Evolutionary conservation across 2,797 vertebrate species (phyloP).

Genomic region (Kryptopterus vitreolus): DNA sequence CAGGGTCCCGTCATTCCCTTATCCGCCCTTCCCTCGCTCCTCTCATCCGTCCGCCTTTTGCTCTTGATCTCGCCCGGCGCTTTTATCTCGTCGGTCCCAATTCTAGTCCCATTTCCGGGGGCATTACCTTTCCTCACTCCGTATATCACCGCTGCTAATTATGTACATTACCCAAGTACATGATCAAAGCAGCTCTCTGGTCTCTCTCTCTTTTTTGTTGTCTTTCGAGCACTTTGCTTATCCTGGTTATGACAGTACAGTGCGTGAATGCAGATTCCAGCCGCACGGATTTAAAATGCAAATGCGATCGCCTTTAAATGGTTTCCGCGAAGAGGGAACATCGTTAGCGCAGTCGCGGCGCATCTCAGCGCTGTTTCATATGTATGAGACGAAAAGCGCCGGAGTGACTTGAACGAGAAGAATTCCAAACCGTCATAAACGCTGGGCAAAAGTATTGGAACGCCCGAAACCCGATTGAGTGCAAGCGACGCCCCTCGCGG

Average conservation of each 20-base stretch:
- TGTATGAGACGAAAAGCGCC: conserved; percentile 46
- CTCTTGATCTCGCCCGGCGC: conserved; percentile 61
- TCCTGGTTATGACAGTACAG: conserved; percentile 28
- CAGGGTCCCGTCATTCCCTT: conserved; percentile 58
- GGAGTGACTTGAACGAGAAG: conserved; percentile 28
- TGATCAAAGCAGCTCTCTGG: conserved; percentile 38
- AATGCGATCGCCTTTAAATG: conserved; percentile 53
- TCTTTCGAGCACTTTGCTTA: background rate
- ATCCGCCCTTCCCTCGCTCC: conserved; percentile 58
- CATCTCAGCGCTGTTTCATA: conserved; percentile 51
- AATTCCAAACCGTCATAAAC: conserved; percentile 15
- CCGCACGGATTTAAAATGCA: conserved; percentile 49
- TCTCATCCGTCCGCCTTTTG: conserved; percentile 61
- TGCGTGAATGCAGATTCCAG: conserved; percentile 38
- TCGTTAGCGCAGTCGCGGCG: conserved; percentile 52
- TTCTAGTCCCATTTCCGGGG: conserved; percentile 53
- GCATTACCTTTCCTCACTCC: conserved; percentile 54
- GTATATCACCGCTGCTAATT: conserved; percentile 43
- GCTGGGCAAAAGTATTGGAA: too few relatives aligned
- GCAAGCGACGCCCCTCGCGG: too few relatives aligned
- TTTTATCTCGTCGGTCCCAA: conserved; percentile 67
- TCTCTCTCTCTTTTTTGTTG: background rate
- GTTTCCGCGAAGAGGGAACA: conserved; percentile 48
- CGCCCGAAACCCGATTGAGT: too few relatives aligned
- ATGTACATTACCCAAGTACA: conserved; percentile 39